phyloP scores from a whole-genome alignment of 2,888 invertebrate species.

The Eurois occulta region DNA sequence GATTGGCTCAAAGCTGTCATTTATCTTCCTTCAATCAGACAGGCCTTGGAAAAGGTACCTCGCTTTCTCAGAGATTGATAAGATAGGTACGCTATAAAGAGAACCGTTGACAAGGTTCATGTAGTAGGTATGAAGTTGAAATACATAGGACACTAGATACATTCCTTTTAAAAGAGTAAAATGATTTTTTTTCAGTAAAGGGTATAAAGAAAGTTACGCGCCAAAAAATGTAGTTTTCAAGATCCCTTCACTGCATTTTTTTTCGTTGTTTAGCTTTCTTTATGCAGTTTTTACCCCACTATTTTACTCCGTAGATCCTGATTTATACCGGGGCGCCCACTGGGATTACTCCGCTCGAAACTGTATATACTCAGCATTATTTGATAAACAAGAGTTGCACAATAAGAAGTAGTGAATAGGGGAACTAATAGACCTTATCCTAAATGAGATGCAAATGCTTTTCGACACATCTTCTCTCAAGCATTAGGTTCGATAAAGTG shows the following conservation, averaged over 20 bases:
- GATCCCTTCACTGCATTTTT: neutral
- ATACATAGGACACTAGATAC: neutral
- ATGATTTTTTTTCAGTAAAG: neutral
- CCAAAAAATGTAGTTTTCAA: neutral
- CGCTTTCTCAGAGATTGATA: constrained; percentile 25
- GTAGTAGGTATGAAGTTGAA: neutral
- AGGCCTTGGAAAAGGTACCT: constrained; percentile 21
- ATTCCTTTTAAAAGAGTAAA: neutral
- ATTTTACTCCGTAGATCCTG: constrained; percentile 32
- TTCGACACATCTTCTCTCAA: neutral
- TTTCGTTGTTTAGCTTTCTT: constrained; percentile 7
- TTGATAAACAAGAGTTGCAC: constrained; percentile 2
- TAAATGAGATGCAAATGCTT: neutral
- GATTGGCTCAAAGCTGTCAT: constrained; percentile 40
- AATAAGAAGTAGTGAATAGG: neutral
- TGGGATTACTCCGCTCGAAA: constrained; percentile 25
- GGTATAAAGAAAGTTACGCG: neutral
- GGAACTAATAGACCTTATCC: neutral
- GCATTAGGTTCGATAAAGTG: neutral
- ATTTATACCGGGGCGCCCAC: constrained; percentile 28
- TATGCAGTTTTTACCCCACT: constrained; percentile 4
- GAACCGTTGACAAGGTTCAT: constrained; percentile 4
- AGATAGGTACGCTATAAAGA: constrained; percentile 18
- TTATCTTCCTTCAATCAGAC: constrained; percentile 49
- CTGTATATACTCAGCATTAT: constrained; percentile 31